phyloP scores from a whole-genome alignment of 2,113 vertebrate species.

The Corydoras sp. region DNA sequence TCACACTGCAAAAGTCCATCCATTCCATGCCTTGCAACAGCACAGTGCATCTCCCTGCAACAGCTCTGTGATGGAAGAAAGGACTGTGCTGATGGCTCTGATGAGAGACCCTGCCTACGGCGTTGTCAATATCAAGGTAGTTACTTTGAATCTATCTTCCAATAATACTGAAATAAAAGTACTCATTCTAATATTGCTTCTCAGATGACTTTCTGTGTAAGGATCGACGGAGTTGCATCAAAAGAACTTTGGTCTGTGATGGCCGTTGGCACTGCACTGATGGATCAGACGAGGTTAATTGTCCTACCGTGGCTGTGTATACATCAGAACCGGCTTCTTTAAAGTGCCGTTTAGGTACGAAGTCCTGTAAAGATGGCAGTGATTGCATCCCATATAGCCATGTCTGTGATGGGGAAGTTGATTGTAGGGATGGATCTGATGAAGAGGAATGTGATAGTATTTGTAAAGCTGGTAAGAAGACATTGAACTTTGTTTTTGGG shows the following conservation, averaged over 20 bases:
- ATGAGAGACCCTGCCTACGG: constrained; percentile 67
- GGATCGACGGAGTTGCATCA: constrained; percentile 58
- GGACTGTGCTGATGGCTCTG: constrained; percentile 78
- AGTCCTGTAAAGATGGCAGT: constrained; percentile 57
- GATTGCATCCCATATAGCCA: constrained; percentile 65
- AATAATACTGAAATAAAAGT: too few relatives aligned
- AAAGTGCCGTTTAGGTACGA: constrained; percentile 54
- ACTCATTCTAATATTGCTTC: not conserved
- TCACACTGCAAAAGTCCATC: constrained; percentile 60
- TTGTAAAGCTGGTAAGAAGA: constrained; percentile 53
- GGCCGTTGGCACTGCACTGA: constrained; percentile 73
- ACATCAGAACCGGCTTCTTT: not conserved
- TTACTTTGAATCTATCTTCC: too few relatives aligned
- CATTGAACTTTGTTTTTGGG: too few relatives aligned
- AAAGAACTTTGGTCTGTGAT: constrained; percentile 64
- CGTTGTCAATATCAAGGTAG: constrained; percentile 66
- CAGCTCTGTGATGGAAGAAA: constrained; percentile 71
- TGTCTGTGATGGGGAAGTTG: constrained; percentile 71
- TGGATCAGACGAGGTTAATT: constrained; percentile 71
- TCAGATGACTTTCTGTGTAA: constrained; percentile 66
- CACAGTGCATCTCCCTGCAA: constrained; percentile 61
- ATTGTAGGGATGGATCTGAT: constrained; percentile 78
- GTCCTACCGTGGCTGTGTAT: constrained; percentile 41
- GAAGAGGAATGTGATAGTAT: constrained; percentile 60
- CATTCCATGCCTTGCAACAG: constrained; percentile 60